These are phyloP conservation scores for Dolichomitus sp. DNA, from an alignment of 2,888 invertebrate species.

Conservation along the genomic window DNA sequence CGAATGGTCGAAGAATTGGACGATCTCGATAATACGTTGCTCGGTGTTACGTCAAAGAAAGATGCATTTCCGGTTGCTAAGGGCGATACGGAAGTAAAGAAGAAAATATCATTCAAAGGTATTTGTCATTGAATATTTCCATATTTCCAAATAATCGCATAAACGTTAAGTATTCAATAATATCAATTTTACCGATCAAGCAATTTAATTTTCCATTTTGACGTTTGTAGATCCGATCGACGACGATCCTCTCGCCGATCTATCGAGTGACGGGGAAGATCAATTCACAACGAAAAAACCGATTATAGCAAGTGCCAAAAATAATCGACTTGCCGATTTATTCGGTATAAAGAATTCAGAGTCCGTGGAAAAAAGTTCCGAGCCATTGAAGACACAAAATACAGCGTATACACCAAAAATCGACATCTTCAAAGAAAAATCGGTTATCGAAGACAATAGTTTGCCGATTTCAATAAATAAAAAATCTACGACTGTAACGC, in stretches of 20 bases:
- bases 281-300: conserved; percentile 65
- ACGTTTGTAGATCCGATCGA: conserved; percentile 68
- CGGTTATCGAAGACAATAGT: conserved; percentile 34
- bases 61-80: conserved; percentile 58
- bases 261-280: conserved; percentile 74
- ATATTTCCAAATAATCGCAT: neutral
- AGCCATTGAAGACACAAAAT: conserved; percentile 46
- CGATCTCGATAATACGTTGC: conserved; percentile 77
- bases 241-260: conserved; percentile 75
- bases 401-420: conserved; percentile 30
- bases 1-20: conserved; percentile 76
- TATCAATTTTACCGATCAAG: neutral
- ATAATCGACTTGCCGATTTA: conserved; percentile 75
- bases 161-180: too few relatives aligned
- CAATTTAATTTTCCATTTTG: conserved; percentile 2
- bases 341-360: conserved; percentile 76
- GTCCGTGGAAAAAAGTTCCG: conserved; percentile 54
- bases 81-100: conserved; percentile 71
- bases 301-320: conserved; percentile 65
- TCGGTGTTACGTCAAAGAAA: conserved; percentile 70
- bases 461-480: conserved; percentile 50
- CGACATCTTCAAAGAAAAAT: conserved; percentile 27
- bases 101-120: conserved; percentile 80
- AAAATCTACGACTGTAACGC: neutral
- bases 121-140: conserved; percentile 11